Percentiles rank a stretch among this genome's conserved stretches.
phyloP scores from a whole-genome alignment of 35 echinoderm and acorn worm species.

The Diadema setosum region DNA sequence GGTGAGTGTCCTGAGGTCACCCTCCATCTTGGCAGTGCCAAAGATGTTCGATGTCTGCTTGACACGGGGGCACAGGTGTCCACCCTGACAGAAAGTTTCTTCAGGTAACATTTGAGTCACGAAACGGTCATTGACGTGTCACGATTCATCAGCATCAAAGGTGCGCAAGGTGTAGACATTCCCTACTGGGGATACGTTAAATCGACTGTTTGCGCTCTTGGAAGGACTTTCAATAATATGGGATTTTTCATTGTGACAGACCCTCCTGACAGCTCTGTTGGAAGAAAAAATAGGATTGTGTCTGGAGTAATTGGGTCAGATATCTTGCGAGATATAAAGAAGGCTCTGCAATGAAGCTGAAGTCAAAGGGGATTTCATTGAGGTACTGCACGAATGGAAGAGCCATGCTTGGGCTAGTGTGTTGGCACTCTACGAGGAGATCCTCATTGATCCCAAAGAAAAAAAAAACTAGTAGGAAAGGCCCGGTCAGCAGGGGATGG shows the following conservation, averaged over 20 bases:
- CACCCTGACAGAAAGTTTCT: conserved; percentile 65
- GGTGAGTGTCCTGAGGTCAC: conserved; percentile 41
- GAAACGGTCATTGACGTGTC: neutral
- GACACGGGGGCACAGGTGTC: conserved; percentile 73
- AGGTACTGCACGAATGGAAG: neutral
- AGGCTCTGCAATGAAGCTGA: neutral
- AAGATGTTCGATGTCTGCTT: conserved; percentile 42
- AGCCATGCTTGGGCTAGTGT: neutral
- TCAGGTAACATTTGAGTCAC: conserved; percentile 53
- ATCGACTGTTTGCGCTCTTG: conserved; percentile 23
- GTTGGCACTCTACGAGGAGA: conserved; percentile 27
- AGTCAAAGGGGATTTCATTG: neutral
- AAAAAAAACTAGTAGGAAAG: neutral
- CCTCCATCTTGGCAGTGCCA: neutral
- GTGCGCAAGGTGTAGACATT: conserved; percentile 65
- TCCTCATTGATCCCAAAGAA: neutral
- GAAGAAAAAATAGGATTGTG: conserved; percentile 40
- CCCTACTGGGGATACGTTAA: conserved; percentile 66
- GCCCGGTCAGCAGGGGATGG: neutral
- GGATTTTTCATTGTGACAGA: conserved; percentile 67
- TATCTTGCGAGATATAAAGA: conserved; percentile 39
- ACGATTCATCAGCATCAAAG: neutral
- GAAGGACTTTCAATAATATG: conserved; percentile 34
- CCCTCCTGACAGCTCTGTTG: neutral
- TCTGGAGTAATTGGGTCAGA: conserved; percentile 72